phyloP scores from a whole-genome alignment of 1,140 invertebrate species.

The Belonocnema kinseyi region DNA sequence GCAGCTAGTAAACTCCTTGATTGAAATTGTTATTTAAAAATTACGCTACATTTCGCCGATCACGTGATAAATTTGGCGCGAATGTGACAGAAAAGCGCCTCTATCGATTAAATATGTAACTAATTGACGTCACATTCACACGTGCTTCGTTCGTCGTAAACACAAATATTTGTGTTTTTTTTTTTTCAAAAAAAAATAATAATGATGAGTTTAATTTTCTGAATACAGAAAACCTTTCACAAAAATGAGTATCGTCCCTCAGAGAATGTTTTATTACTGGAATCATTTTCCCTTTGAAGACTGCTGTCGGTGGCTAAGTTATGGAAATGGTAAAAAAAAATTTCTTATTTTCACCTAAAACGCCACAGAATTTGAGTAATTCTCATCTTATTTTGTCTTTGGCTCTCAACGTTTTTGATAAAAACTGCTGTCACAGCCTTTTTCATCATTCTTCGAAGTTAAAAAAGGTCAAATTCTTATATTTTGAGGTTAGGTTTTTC shows the following conservation, averaged over 20 bases:
- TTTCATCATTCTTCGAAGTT: slow-evolving; percentile 34
- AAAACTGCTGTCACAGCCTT: slow-evolving; percentile 9
- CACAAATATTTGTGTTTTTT: too few relatives aligned
- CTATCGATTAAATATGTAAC: too few relatives aligned
- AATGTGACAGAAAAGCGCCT: too few relatives aligned
- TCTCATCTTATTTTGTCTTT: slow-evolving; percentile 22
- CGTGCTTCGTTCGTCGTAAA: too few relatives aligned
- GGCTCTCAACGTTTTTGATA: not conserved
- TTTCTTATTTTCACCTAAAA: not conserved
- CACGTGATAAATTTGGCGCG: too few relatives aligned
- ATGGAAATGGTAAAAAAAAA: slow-evolving; percentile 83
- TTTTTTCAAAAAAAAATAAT: too few relatives aligned
- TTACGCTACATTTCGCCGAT: too few relatives aligned
- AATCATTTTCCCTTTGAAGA: slow-evolving; percentile 90
- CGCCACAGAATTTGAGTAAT: not conserved
- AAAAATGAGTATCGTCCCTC: not conserved
- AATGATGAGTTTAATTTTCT: too few relatives aligned
- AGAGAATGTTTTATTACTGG: slow-evolving; percentile 84
- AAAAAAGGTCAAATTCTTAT: not conserved
- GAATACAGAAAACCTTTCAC: too few relatives aligned
- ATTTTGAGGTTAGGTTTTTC: slow-evolving; percentile 2
- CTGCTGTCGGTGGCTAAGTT: slow-evolving; percentile 92
- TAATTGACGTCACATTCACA: too few relatives aligned
- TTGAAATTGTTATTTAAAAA: too few relatives aligned
- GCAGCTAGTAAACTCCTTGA: too few relatives aligned